A percentile compares a stretch with the other conserved stretches of the same genome.
Evolutionary conservation across 2,797 vertebrate genomes (phyloP).

Genomic region (Pelodytes ibericus): DNA sequence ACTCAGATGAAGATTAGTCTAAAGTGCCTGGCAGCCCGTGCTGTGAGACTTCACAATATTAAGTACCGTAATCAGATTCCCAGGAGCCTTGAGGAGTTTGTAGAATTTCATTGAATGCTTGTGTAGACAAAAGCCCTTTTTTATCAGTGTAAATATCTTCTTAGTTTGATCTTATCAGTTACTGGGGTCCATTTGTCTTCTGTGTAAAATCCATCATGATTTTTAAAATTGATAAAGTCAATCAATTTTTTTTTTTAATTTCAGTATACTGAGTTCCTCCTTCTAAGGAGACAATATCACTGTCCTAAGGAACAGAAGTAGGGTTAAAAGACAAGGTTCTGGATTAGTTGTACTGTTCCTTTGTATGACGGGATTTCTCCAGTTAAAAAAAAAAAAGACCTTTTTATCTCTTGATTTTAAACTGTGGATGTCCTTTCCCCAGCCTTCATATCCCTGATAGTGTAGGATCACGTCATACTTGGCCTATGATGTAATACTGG

Average conservation of each 20-base stretch:
- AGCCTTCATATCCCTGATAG: no score
- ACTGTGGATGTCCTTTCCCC: no score
- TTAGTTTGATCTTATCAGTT: constrained; percentile 17
- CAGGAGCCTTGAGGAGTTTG: constrained; percentile 94
- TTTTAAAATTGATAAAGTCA: no score
- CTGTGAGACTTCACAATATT: constrained; percentile 89
- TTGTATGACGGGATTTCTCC: no score
- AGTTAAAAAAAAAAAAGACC: no score
- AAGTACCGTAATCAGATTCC: constrained; percentile 95
- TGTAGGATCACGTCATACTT: no score
- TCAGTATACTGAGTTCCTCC: background rate
- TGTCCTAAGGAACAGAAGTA: background rate
- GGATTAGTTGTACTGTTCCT: constrained; percentile 10
- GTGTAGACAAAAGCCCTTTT: background rate
- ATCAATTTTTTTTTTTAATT: no score
- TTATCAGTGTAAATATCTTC: constrained; percentile 7
- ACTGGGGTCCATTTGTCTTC: constrained; percentile 7
- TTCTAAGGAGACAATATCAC: no score
- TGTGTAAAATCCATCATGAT: background rate
- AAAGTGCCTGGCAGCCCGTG: constrained; percentile 97
- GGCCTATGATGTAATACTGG: no score
- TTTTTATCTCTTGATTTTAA: no score
- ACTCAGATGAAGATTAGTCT: constrained; percentile 99
- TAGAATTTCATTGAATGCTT: constrained; percentile 86
- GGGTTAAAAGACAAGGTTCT: constrained; percentile 27